phyloP scores from a whole-genome alignment of 2,888 invertebrate genomes.

The Noctua pronuba region DNA sequence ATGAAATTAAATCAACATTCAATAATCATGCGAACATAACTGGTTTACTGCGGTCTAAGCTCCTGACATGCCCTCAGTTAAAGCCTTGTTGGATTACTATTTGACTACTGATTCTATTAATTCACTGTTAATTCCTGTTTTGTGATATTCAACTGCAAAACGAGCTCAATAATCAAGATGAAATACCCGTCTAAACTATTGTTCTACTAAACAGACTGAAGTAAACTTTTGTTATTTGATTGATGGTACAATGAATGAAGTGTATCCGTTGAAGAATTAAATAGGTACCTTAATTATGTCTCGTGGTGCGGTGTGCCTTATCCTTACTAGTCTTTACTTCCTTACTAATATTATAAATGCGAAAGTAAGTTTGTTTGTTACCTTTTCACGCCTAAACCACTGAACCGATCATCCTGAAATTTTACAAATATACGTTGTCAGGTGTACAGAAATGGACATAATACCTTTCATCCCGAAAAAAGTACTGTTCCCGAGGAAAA shows the following conservation, averaged over 20 bases:
- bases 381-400: too few species aligned
- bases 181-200: not conserved
- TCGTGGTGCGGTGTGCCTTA: not conserved
- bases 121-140: not conserved
- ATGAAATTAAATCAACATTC: constrained; percentile 26
- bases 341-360: too few species aligned
- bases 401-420: too few species aligned
- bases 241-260: not conserved
- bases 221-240: not conserved
- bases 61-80: not conserved
- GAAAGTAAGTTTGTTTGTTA: too few species aligned
- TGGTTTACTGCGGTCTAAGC: not conserved
- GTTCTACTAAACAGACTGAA: not conserved
- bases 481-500: too few species aligned
- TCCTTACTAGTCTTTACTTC: too few species aligned
- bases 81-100: constrained; percentile 13
- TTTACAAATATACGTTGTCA: too few species aligned
- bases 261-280: not conserved
- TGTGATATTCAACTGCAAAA: not conserved
- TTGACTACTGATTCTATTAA: not conserved
- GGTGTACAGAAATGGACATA: too few species aligned
- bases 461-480: too few species aligned
- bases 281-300: not conserved
- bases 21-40: not conserved
- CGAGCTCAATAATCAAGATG: too few species aligned